Conservation (phyloP, 2,888 invertebrate genomes). For the Scaptodrosophila latifasciaeformis region DNA sequence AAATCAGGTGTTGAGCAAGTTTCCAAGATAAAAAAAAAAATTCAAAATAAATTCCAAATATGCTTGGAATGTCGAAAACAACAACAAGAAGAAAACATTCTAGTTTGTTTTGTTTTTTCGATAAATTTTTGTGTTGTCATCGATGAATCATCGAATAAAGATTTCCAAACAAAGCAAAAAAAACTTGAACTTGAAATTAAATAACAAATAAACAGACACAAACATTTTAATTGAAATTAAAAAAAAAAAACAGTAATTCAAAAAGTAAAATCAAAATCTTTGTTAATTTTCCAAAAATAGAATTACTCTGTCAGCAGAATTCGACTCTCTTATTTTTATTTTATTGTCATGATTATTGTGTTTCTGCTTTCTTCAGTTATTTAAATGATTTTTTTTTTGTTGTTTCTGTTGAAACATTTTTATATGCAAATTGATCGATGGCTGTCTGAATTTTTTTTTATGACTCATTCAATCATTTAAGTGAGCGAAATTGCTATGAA, state of each 20-base stretch:
- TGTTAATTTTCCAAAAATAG: constrained; percentile 29
- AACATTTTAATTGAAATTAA: constrained; percentile 1
- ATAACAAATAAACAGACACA: constrained; percentile 35
- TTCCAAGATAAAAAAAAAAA: too few species aligned
- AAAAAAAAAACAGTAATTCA: background rate
- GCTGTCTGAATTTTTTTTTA: too few species aligned
- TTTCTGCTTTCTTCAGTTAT: constrained; percentile 1
- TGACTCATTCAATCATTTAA: too few species aligned
- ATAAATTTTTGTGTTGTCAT: too few species aligned
- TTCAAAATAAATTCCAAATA: too few species aligned
- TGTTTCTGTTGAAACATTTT: background rate
- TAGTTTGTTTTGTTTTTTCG: too few species aligned
- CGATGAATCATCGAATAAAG: too few species aligned
- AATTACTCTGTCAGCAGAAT: constrained; percentile 13
- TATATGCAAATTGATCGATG: too few species aligned
- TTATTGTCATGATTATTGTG: constrained; percentile 2
- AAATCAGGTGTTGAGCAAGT: too few species aligned
- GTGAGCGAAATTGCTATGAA: constrained; percentile 7
- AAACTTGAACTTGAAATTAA: constrained; percentile 61
- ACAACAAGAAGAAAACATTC: too few species aligned
- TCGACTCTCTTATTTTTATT: constrained; percentile 8
- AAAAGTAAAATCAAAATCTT: constrained; percentile 5
- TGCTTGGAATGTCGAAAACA: too few species aligned
- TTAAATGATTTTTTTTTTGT: background rate
- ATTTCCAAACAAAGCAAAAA: too few species aligned